Percentiles rank a stretch among this genome's conserved stretches.
Conservation (phyloP, 2,888 invertebrate genomes). For the Agrilus biguttatus region DNA sequence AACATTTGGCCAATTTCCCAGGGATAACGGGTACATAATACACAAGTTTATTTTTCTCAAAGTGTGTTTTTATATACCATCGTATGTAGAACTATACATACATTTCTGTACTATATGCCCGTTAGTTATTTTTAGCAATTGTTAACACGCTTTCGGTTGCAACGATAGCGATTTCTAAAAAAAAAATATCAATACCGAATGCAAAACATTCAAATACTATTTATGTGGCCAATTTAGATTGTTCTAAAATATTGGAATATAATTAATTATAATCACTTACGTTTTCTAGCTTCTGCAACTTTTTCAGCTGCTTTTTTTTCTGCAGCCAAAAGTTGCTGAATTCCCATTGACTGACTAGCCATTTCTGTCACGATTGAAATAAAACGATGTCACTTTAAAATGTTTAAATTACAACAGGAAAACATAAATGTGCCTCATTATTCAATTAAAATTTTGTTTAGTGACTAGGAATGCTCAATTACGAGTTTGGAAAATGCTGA, state of each 20-base stretch:
- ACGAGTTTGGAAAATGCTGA: neutral
- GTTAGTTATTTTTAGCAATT: too few species aligned
- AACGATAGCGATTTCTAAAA: too few species aligned
- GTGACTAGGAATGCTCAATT: conserved; percentile 3
- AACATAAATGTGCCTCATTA: conserved; percentile 12
- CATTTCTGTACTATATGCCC: too few species aligned
- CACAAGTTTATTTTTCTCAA: too few species aligned
- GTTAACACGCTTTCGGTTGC: too few species aligned
- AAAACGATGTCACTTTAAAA: neutral
- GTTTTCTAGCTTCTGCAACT: conserved; percentile 31
- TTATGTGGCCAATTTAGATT: too few species aligned
- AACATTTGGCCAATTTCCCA: too few species aligned
- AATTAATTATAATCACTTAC: conserved; percentile 22
- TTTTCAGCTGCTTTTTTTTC: conserved; percentile 33
- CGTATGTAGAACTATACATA: too few species aligned
- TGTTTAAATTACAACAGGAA: conserved; percentile 4
- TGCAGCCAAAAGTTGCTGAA: conserved; percentile 30
- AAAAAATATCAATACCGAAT: too few species aligned
- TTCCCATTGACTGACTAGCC: conserved; percentile 32
- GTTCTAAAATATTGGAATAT: neutral
- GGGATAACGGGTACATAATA: too few species aligned
- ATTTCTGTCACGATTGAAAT: conserved; percentile 12
- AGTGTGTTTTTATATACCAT: too few species aligned
- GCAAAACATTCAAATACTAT: too few species aligned
- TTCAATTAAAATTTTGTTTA: conserved; percentile 10